Evolutionary conservation across 2,113 vertebrate species (phyloP).

Genomic region (Andinoacara biseriatus): DNA sequence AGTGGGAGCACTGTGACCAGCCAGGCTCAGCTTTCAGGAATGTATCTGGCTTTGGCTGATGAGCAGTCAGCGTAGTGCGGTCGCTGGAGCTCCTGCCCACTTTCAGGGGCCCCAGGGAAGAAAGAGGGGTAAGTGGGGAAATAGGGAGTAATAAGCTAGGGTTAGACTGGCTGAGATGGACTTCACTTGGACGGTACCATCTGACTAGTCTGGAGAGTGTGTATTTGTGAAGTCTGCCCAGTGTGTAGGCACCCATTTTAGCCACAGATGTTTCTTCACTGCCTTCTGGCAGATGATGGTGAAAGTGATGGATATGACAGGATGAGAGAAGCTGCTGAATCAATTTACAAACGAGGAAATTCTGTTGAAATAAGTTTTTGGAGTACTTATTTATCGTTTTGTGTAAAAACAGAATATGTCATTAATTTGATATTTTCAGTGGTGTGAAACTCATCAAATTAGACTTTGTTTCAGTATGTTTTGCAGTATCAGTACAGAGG

Average conservation of each 20-base stretch:
- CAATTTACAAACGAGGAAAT: constrained; percentile 46
- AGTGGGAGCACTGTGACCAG: constrained; percentile 60
- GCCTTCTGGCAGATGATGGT: constrained; percentile 34
- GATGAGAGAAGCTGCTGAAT: constrained; percentile 56
- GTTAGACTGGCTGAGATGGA: constrained; percentile 36
- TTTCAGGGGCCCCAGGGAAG: constrained; percentile 72
- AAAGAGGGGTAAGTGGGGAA: constrained; percentile 67
- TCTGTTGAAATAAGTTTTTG: background rate
- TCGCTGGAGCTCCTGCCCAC: constrained; percentile 74
- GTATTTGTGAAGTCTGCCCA: constrained; percentile 32
- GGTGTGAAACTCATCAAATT: background rate
- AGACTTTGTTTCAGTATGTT: background rate
- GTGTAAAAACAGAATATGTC: background rate
- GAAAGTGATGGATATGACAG: constrained; percentile 61
- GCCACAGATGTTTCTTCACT: constrained; percentile 7
- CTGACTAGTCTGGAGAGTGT: constrained; percentile 9
- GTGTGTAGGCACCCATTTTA: background rate
- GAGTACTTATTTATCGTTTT: background rate
- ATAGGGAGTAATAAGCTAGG: constrained; percentile 56
- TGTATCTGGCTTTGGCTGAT: constrained; percentile 75
- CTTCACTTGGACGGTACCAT: constrained; percentile 30
- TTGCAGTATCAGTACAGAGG: background rate
- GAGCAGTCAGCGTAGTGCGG: constrained; percentile 75
- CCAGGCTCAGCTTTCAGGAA: constrained; percentile 82
- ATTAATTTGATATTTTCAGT: background rate